Evolutionary conservation across 2,797 vertebrate species (phyloP), one percentile per base, ranked within the genome.

Genomic region (Poeciliopsis infans): DNA sequence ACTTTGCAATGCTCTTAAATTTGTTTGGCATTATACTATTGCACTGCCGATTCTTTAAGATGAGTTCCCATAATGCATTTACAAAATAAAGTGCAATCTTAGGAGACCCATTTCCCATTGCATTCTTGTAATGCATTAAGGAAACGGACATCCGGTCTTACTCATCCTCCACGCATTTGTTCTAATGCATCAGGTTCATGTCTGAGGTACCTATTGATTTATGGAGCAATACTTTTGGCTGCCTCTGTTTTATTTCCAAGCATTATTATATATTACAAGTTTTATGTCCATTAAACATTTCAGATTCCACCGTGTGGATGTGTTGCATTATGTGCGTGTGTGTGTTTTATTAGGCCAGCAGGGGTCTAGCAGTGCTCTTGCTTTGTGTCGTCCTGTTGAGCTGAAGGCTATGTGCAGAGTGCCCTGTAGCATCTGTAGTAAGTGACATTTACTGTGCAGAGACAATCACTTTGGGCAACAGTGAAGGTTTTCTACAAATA

Each of bases 371-470:
- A 82, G 78, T 72, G 84, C 90, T 94, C 87, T 90, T 93, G 88
- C 87, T 94, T 88, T 92, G 91, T 84, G 78, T 93, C 82, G 70
- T 92, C 86, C 91, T 87, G 41, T 51, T 93, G 92, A 87, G 89
- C 90, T 86, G 88, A 93, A 93, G 90, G 79, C 94, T 93, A 39
- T 90, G 83, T 96, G 93, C 94, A 95, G 90, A 91, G 90, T 95
- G 83, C 95, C 94, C 92, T 97, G 93, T 96, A 92, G 93, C 86
- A 93, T 96, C 89, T 96, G 94, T 94, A 96, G 93, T 96, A 96
- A 96, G 94, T 97, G 93, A 90, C 81, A 46, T 86, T 88, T 82
- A 78, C 85, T 85, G 51, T 23, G 91, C 81, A 91, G 86, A 84
- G 78, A 75, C 61, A 47, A 73, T 75, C 76, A 74, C 76, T 31